Evolutionary conservation across 2,113 vertebrate species (phyloP).

Genomic region (Oryzias woworae): DNA sequence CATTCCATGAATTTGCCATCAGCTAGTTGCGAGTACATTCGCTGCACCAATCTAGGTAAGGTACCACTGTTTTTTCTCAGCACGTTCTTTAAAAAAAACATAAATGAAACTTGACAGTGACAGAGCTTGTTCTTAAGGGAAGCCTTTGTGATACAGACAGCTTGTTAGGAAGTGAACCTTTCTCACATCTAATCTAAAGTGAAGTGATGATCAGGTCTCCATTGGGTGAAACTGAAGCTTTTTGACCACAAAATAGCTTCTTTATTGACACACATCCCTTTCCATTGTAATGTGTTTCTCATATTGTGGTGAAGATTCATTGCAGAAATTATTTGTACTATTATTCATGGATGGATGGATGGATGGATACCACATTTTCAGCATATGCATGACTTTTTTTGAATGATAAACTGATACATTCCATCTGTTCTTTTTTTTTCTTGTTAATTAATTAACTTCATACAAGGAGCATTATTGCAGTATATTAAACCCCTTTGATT

Average conservation of each 20-base stretch:
- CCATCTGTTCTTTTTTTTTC: constrained; percentile 23
- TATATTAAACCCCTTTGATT: constrained; percentile 59
- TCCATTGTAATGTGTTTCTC: constrained; percentile 6
- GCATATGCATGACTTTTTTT: constrained; percentile 19
- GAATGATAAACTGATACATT: constrained; percentile 31
- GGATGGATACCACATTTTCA: constrained; percentile 22
- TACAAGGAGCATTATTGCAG: constrained; percentile 42
- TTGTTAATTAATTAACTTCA: constrained; percentile 48
- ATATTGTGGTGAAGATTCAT: constrained; percentile 4
- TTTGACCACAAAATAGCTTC: not conserved
- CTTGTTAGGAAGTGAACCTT: too few relatives aligned
- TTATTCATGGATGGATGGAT: too few relatives aligned
- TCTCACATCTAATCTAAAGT: too few relatives aligned
- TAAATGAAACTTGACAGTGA: too few relatives aligned
- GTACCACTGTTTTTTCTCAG: too few relatives aligned
- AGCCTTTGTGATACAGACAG: too few relatives aligned
- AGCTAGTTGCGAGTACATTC: too few relatives aligned
- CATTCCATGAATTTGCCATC: too few relatives aligned
- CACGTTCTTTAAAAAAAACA: too few relatives aligned
- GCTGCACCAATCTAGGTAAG: too few relatives aligned
- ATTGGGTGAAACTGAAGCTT: constrained; percentile 16
- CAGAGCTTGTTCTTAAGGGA: too few relatives aligned
- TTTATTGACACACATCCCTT: not conserved
- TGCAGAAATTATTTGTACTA: too few relatives aligned
- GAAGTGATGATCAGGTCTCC: constrained; percentile 35